These are phyloP conservation scores for Heliornis fulica DNA, from an alignment of 2,113 vertebrate species.

Conservation along the genomic window DNA sequence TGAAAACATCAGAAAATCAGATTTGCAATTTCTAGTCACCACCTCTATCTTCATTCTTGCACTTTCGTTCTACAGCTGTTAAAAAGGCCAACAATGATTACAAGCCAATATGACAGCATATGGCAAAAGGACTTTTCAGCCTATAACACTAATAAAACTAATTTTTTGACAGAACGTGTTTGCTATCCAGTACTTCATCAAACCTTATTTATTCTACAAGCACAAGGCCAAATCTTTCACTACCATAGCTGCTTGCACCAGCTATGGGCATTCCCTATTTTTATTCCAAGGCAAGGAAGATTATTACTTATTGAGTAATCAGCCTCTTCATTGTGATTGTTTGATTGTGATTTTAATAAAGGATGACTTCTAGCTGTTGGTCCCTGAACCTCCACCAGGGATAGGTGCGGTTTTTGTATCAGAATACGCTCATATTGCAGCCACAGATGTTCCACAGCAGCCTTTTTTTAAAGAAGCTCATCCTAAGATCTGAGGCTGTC, in stretches of 20 bases:
- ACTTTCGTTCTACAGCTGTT: conserved; percentile 14
- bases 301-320: not conserved
- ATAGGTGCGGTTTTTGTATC: not conserved
- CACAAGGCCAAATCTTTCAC: not conserved
- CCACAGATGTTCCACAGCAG: not conserved
- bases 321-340: not conserved
- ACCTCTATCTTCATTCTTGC: not conserved
- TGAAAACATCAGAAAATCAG: not conserved
- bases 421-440: not conserved
- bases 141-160: not conserved
- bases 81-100: conserved; percentile 10
- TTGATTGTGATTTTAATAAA: not conserved
- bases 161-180: not conserved
- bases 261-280: not conserved
- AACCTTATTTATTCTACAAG: not conserved
- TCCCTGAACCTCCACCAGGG: not conserved
- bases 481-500: not conserved
- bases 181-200: not conserved
- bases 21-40: not conserved
- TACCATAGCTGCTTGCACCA: not conserved
- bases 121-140: too few species aligned
- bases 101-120: conserved; percentile 3
- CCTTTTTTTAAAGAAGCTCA: not conserved
- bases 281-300: not conserved
- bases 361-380: not conserved